phyloP scores from a whole-genome alignment of 2,113 vertebrate species.

The Brachypodius melanocephalos region DNA sequence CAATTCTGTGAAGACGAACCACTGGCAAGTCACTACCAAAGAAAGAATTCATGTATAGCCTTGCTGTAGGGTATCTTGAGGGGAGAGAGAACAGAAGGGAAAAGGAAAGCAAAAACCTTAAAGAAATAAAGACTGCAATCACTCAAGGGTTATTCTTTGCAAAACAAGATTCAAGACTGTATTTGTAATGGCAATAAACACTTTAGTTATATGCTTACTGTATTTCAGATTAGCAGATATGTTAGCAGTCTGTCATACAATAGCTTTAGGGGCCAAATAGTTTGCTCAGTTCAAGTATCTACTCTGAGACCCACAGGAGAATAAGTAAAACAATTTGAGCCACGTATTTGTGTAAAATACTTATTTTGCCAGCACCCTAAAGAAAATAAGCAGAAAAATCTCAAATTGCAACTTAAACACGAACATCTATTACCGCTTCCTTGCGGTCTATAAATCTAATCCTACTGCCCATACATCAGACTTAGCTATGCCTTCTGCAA shows the following conservation, averaged over 20 bases:
- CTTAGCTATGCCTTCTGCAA: not conserved
- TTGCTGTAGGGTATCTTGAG: not conserved
- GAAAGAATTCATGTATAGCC: not conserved
- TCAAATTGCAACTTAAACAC: slow-evolving; percentile 29
- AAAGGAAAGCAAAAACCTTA: not conserved
- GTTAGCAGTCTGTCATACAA: slow-evolving; percentile 17
- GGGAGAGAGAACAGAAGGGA: not conserved
- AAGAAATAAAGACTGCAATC: not conserved
- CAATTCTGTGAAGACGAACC: not conserved
- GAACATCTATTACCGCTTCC: not conserved
- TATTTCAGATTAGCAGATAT: slow-evolving; percentile 50
- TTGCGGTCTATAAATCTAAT: not conserved
- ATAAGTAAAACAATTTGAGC: not conserved
- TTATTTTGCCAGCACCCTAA: slow-evolving; percentile 26
- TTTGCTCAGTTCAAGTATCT: not conserved
- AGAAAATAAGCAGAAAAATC: slow-evolving; percentile 53
- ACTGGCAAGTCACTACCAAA: not conserved
- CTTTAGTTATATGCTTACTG: slow-evolving; percentile 3
- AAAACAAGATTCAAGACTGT: not conserved
- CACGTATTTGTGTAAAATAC: slow-evolving; percentile 28
- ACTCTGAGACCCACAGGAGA: not conserved
- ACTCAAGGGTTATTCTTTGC: not conserved
- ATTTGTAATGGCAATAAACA: slow-evolving; percentile 40
- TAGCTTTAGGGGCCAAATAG: slow-evolving; percentile 5
- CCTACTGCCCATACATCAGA: not conserved